phyloP scores from a whole-genome alignment of 1,140 invertebrate genomes.

The Geopemphigus sp. region DNA sequence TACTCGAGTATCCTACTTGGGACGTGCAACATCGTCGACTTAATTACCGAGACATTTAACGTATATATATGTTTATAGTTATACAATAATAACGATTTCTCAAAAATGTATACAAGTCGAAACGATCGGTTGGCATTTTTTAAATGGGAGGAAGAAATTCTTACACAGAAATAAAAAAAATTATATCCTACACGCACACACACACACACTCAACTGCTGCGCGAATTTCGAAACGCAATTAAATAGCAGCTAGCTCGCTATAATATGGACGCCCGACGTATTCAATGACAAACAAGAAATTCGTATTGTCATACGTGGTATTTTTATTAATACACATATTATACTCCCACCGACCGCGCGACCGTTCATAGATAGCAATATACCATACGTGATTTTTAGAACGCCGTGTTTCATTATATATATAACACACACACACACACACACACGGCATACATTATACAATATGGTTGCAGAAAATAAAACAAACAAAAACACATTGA shows the following conservation, averaged over 20 bases:
- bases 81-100: neutral
- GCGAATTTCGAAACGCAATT: slow-evolving; percentile 36
- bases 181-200: neutral
- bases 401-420: neutral
- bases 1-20: too few relatives aligned
- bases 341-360: neutral
- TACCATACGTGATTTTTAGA: neutral
- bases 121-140: neutral
- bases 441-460: too few relatives aligned
- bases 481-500: too few relatives aligned
- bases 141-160: neutral
- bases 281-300: slow-evolving; percentile 43
- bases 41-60: neutral
- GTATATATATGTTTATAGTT: too few relatives aligned
- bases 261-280: neutral
- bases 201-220: too few relatives aligned
- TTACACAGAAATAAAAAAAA: neutral
- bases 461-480: too few relatives aligned
- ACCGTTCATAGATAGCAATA: neutral
- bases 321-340: slow-evolving; percentile 37
- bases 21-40: neutral
- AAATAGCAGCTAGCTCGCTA: slow-evolving; percentile 2
- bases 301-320: slow-evolving; percentile 44
- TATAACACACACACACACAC: too few relatives aligned
- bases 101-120: neutral